Evolutionary conservation across 2,113 vertebrate species (phyloP), one percentile per base, ranked within the genome.

Genomic region (Mus pahari): DNA sequence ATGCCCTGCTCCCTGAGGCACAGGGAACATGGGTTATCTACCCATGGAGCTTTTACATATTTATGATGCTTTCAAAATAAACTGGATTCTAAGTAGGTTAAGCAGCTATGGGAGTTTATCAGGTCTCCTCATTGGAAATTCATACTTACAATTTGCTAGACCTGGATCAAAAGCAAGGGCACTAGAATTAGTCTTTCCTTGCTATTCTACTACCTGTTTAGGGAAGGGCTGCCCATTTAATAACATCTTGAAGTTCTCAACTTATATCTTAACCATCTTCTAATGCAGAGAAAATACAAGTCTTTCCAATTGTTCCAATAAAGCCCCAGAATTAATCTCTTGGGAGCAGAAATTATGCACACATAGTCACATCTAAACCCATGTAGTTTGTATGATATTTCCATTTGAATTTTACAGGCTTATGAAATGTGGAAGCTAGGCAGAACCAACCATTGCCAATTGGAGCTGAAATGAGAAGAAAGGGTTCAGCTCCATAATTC

Each of bases 91-190:
- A 45, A 64, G 39, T 60, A 66, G 7, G 36, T 45, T 96, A 62
- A 89, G 22, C 45, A 90, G 68, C 28, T 66, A n/a, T 68, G 31
- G 86, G 28, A 77, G 55, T 88, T 84, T 86, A 60, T 64, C 86
- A 95, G 39, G 16, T 91, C 14, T 42, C 16, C 26, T 75, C 75
- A 68, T 19, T 95, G 86, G 50, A 88, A 91, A 73, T 86, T 86
- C 19, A 88, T 20, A 19, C n/a, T 12, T 53, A 28, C 26, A 92
- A 28, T 26, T 84, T 95, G 50, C 58, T 90, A 50, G 26, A 64
- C 20, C 45, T 78, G 9, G 17, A 13, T 36, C 53, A 94, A 48
- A 71, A 83, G 55, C 19, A 77, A 55, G 12, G 12, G 66, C 3
- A 11, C 93, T 94, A 48, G 24, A 66, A 71, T 74, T 73, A 12